Conservation (phyloP, 1,140 invertebrate species). For the Oryctes rhinoceros region DNA sequence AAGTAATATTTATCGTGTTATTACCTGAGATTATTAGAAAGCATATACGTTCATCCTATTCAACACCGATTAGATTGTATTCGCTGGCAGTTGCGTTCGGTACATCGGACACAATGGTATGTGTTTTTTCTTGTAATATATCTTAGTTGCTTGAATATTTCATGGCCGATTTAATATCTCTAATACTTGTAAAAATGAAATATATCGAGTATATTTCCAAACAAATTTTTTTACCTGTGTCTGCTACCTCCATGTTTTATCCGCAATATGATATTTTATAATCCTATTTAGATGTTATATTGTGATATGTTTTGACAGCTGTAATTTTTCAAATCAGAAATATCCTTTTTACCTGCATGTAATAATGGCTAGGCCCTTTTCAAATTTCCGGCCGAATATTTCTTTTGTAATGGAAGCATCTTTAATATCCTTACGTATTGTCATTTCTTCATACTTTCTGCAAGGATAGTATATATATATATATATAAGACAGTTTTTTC, state of each 20-base stretch:
- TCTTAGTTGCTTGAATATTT: conserved; percentile 22
- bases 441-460: neutral
- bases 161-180: conserved; percentile 19
- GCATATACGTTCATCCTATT: neutral
- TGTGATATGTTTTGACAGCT: conserved; percentile 45
- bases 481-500: neutral
- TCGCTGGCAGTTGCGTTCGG: neutral
- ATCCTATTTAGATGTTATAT: conserved; percentile 18
- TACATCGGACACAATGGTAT: conserved; percentile 34
- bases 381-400: neutral
- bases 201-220: neutral
- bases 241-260: neutral
- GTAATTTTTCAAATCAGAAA: neutral
- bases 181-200: neutral
- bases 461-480: neutral
- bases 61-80: neutral
- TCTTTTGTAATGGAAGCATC: neutral
- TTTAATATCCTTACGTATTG: neutral
- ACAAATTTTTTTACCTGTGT: neutral
- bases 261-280: conserved; percentile 37
- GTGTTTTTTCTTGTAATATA: neutral
- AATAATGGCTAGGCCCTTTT: neutral
- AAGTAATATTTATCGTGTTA: conserved; percentile 14
- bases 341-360: conserved; percentile 42
- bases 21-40: conserved; percentile 25